Percentiles rank a stretch among this genome's conserved stretches.
These are phyloP conservation scores for Poeciliopsis occidentalis DNA, from an alignment of 2,113 vertebrate species.

Conservation along the genomic window DNA sequence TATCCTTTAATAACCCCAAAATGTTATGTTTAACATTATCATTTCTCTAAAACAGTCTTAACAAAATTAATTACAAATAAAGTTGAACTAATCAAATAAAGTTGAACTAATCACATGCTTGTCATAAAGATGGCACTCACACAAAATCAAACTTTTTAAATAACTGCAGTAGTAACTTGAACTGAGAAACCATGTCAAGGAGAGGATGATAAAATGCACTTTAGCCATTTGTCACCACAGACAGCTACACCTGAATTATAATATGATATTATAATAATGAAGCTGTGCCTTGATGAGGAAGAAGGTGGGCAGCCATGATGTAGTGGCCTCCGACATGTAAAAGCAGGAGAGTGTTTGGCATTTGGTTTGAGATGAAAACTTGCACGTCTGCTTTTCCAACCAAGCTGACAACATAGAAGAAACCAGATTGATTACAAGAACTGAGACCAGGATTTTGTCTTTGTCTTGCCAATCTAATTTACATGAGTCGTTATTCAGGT, in stretches of 20 bases:
- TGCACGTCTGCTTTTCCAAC: conserved; percentile 13
- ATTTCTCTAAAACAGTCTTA: no score
- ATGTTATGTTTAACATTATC: no score
- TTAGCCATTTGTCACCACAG: not conserved
- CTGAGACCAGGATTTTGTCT: conserved; percentile 59
- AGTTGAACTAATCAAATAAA: no score
- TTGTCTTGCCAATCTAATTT: conserved; percentile 65
- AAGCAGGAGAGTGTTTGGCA: not conserved
- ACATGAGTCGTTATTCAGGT: conserved; percentile 59
- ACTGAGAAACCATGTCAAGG: no score
- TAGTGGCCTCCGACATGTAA: conserved; percentile 15
- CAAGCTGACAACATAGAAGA: conserved; percentile 21
- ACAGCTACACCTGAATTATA: not conserved
- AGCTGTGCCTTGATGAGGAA: conserved; percentile 16
- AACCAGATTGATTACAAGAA: conserved; percentile 60
- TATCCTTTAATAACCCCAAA: no score
- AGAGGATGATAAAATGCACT: not conserved
- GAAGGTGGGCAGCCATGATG: conserved; percentile 1
- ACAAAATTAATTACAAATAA: no score
- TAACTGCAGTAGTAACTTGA: not conserved
- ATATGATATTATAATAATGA: not conserved
- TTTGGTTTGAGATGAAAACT: conserved; percentile 8
- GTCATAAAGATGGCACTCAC: not conserved
- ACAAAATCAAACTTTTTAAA: not conserved
- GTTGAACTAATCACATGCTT: no score